Evolutionary conservation across 2,113 vertebrate species (phyloP), one percentile per base, ranked within the genome.

Genomic region (Nestor notabilis): DNA sequence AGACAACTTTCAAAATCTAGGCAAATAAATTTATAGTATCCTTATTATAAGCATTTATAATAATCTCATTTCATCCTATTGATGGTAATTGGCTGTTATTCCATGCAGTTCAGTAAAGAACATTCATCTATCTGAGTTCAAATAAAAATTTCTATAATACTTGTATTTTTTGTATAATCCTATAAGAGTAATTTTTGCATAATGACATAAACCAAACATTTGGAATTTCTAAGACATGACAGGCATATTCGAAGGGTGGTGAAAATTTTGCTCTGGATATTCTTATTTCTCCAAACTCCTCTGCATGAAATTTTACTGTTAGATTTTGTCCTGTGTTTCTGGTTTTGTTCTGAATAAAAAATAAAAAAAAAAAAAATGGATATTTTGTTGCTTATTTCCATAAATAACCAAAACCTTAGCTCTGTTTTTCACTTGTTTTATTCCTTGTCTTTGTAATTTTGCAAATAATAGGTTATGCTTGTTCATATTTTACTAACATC

Each of bases 221-320:
- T 60, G 68, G 3, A 56, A 79, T 82, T 79, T 76, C 31, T 41
- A 33, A 28, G 47, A 44, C 2, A 39, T 52, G 6, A 31, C 3
- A 70, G 7, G 2, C 1, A 25, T 7, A 4, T 41, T 90, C 4
- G 2, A 55, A 56, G 2, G 2, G 5, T 27, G 12, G 5, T 80
- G 58, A 49, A 66, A 74, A 60, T 75, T 89, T 66, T 87, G 3
- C 5, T 78, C 23, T 66, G 37, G 44, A n/a, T 56, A 16, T 0
- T 61, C 5, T 5, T 53, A 28, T 49, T 17, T 58, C n/a, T 47
- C 10, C 29, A 86, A 9, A 72, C 16, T 56, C 19, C 4, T 16
- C 2, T 58, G 19, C 4, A 16, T n/a, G 8, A 8, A 28, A 56
- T 77, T 69, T 92, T 78, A 25, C 11, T 49, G 5, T 43, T 85